A percentile compares a stretch with the other conserved stretches of the same genome.
Evolutionary conservation across 2,113 vertebrate genomes (phyloP).

Genomic region (Lophochroa leadbeateri): DNA sequence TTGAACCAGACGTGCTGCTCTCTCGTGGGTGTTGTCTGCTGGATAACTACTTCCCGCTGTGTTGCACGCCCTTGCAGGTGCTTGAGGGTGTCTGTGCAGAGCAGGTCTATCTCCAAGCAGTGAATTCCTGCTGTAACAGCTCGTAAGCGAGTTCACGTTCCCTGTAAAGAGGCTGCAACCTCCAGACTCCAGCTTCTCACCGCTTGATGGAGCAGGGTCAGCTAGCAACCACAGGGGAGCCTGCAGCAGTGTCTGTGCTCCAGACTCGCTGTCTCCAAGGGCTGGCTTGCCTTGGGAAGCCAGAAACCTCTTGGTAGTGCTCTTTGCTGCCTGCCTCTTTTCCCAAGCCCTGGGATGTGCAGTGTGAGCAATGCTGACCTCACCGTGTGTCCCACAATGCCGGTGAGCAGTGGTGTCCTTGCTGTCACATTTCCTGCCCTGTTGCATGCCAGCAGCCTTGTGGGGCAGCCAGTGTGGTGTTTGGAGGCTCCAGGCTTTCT

Average conservation of each 20-base stretch:
- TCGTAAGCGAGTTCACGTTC: not conserved
- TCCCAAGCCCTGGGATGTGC: not conserved
- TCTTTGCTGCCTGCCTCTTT: not conserved
- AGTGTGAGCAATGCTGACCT: accelerated
- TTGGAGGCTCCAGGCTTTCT: not conserved
- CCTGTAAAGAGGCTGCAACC: not conserved
- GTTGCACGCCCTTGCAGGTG: constrained; percentile 8
- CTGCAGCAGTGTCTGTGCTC: not conserved
- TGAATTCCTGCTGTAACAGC: not conserved
- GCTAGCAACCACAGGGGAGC: not conserved
- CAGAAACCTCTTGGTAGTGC: not conserved
- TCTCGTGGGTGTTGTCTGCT: not conserved
- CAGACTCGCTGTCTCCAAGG: not conserved
- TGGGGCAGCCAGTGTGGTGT: accelerated
- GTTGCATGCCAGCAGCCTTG: not conserved
- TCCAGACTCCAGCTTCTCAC: not conserved
- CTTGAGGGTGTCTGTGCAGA: not conserved
- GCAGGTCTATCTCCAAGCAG: not conserved
- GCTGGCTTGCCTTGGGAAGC: not conserved
- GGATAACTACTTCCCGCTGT: constrained; percentile 2
- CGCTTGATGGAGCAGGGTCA: not conserved
- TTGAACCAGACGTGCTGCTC: not conserved
- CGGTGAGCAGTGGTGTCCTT: not conserved
- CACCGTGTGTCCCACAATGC: accelerated
- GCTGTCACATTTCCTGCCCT: not conserved